Conservation (phyloP, 92 coral and sea anemone species). For the Palythoa grandiflora region DNA sequence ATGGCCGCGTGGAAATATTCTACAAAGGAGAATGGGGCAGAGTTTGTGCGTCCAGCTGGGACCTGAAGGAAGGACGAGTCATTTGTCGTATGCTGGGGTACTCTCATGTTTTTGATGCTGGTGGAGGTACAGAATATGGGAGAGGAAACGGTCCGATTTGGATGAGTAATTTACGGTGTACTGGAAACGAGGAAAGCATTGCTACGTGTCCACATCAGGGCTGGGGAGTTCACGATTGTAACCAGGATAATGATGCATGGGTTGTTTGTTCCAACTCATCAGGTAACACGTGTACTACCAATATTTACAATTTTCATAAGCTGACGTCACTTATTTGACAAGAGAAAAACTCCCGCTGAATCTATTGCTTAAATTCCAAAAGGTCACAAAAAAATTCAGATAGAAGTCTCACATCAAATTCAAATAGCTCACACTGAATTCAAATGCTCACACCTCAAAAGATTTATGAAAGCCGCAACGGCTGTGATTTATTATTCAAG, state of each 20-base stretch:
- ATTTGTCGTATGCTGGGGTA: conserved; percentile 21
- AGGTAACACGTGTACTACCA: background rate
- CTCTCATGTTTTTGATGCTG: background rate
- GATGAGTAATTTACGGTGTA: background rate
- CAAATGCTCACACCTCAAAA: too few species aligned
- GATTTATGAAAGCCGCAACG: too few species aligned
- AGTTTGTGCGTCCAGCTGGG: conserved; percentile 14
- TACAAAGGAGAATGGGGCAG: conserved; percentile 17
- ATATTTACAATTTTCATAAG: too few species aligned
- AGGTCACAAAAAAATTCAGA: too few species aligned
- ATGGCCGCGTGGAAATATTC: background rate
- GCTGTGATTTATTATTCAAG: too few species aligned
- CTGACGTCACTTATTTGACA: too few species aligned
- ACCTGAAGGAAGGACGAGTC: background rate
- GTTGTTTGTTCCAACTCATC: background rate
- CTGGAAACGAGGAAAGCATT: background rate
- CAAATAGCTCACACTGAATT: too few species aligned
- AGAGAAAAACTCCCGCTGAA: too few species aligned
- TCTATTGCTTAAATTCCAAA: too few species aligned
- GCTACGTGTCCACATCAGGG: background rate
- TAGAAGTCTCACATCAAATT: too few species aligned
- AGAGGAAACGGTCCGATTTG: conserved; percentile 9
- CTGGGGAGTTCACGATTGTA: conserved; percentile 4
- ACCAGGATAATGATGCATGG: background rate
- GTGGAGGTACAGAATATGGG: background rate